Evolutionary conservation across 2,888 invertebrate genomes (phyloP).

Genomic region (Stegana nigrithorax): DNA sequence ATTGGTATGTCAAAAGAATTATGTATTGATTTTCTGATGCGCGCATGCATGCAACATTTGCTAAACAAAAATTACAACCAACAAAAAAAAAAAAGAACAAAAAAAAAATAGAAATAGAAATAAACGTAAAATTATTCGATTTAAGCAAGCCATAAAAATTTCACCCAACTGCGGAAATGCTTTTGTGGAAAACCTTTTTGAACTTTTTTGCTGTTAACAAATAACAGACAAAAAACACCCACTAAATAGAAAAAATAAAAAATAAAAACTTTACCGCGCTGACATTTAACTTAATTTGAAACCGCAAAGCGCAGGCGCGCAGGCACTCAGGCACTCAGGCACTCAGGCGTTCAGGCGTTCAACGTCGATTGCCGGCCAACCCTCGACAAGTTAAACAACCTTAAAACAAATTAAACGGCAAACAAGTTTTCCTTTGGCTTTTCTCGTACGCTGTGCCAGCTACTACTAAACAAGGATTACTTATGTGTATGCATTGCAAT

Average conservation of each 20-base stretch:
- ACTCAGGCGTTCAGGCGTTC: too few relatives aligned
- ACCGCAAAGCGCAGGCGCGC: too few relatives aligned
- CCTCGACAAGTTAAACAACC: background rate
- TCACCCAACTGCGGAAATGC: slow-evolving; percentile 16
- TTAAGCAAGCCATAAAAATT: background rate
- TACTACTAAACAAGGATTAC: too few relatives aligned
- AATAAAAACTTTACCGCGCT: too few relatives aligned
- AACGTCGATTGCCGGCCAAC: too few relatives aligned
- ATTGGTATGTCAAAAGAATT: slow-evolving; percentile 63
- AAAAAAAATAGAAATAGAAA: background rate
- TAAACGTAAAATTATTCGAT: background rate
- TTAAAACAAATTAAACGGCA: slow-evolving; percentile 1
- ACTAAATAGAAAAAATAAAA: too few relatives aligned
- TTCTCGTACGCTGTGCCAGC: too few relatives aligned
- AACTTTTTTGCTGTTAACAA: background rate
- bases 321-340: too few relatives aligned
- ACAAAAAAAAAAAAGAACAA: background rate
- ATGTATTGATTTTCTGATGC: slow-evolving; percentile 60
- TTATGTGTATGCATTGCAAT: background rate
- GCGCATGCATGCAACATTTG: background rate
- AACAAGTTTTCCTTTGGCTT: slow-evolving; percentile 10
- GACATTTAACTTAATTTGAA: background rate
- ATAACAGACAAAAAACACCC: background rate
- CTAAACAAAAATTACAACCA: background rate
- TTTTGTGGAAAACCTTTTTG: background rate